Percentiles rank a stretch among this genome's conserved stretches.
phyloP scores from a whole-genome alignment of 1,140 invertebrate species.

The Drosophila leontia region DNA sequence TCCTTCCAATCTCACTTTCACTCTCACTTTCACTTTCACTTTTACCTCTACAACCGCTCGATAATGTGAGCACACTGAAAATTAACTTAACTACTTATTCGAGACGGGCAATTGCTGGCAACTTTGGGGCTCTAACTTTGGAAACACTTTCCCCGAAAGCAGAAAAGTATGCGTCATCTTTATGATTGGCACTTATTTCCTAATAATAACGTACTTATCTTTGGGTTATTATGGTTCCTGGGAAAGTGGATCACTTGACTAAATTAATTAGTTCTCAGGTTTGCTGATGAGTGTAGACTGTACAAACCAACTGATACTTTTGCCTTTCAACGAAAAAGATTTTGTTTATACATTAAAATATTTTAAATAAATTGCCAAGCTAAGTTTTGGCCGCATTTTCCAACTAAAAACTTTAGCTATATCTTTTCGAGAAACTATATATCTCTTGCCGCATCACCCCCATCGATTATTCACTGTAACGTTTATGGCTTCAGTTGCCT shows the following conservation, averaged over 20 bases:
- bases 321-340: background rate
- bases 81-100: slow-evolving; percentile 38
- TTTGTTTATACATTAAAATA: background rate
- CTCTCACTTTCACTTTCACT: background rate
- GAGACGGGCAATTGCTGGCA: slow-evolving; percentile 10
- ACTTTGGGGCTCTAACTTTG: slow-evolving; percentile 13
- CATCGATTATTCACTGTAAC: slow-evolving; percentile 34
- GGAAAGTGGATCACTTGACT: background rate
- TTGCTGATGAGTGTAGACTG: background rate
- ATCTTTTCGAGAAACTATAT: background rate
- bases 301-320: too few species aligned
- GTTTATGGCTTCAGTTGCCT: slow-evolving; percentile 29
- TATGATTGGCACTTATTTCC: slow-evolving; percentile 10
- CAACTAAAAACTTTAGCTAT: background rate
- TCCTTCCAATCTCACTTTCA: background rate
- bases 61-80: slow-evolving; percentile 21
- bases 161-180: slow-evolving; percentile 25
- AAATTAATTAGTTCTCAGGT: background rate
- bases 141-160: background rate
- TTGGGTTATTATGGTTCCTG: background rate
- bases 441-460: slow-evolving; percentile 4
- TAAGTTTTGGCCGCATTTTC: too few species aligned
- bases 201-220: slow-evolving; percentile 2
- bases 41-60: slow-evolving; percentile 6
- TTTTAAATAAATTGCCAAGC: background rate